A percentile compares a stretch with the other conserved stretches of the same genome.
Conservation (phyloP, 2,113 vertebrate genomes). For the Cottus gobio region DNA sequence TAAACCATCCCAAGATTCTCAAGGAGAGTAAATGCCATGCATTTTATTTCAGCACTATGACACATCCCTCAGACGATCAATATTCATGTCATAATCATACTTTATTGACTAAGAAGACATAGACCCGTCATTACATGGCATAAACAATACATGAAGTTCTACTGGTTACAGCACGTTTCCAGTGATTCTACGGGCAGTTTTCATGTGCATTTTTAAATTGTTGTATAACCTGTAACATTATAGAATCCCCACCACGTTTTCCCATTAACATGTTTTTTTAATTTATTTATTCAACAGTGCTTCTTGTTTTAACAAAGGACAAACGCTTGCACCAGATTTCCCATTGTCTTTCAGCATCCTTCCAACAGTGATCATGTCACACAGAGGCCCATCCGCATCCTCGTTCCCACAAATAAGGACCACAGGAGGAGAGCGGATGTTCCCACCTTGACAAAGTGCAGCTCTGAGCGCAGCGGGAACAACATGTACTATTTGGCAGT, state of each 20-base stretch:
- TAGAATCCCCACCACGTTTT: constrained; percentile 8
- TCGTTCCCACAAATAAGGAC: constrained; percentile 49
- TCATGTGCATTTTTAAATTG: constrained; percentile 49
- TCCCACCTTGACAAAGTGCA: constrained; percentile 46
- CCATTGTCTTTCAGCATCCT: constrained; percentile 17
- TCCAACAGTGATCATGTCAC: constrained; percentile 38
- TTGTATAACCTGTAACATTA: constrained; percentile 42
- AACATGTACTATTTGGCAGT: constrained; percentile 57
- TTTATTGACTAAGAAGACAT: constrained; percentile 52
- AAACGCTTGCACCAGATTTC: constrained; percentile 21
- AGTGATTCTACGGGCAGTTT: constrained; percentile 54
- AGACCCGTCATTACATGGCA: constrained; percentile 53
- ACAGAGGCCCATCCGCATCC: constrained; percentile 19
- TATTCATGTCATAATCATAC: constrained; percentile 44
- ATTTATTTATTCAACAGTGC: constrained; percentile 21
- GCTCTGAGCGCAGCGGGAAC: constrained; percentile 53
- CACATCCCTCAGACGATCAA: constrained; percentile 54
- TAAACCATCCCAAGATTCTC: constrained; percentile 23
- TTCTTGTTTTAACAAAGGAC: constrained; percentile 41
- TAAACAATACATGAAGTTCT: constrained; percentile 58
- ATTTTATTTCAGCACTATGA: constrained; percentile 77
- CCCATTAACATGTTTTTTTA: not conserved
- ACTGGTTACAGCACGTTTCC: constrained; percentile 48
- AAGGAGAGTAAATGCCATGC: constrained; percentile 71
- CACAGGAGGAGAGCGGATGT: constrained; percentile 24